Base-by-base conservation (phyloP, 2,888 invertebrate species). In the Acanthosoma haemorrhoidale region DNA sequence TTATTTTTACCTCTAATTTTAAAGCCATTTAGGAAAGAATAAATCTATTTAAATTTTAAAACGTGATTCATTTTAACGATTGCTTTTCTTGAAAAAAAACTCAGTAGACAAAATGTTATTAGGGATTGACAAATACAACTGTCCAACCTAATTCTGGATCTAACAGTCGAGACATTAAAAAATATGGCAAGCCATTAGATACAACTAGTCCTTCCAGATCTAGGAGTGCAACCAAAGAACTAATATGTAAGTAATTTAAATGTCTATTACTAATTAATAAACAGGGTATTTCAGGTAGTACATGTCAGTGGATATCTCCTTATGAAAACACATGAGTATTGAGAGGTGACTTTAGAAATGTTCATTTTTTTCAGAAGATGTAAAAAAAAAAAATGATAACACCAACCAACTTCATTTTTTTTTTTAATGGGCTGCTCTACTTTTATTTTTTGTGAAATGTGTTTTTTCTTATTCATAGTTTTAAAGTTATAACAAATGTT, bases 211-310 rank as follows among this genome's bases (percentile, higher is more conserved):
- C 92, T 1, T 91, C 92, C 2, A 84, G 94, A 79, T 94, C 94
- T 32, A 86, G 94, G 76, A 94, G 91, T 79, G 87, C 93, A 34
- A 95, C 94, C 2, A 94, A 94, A 82, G 94, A 95, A 83, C 82
- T 95, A 75, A 87, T 90, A 77, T 83, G 91, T 92, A 83, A 86
- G 86, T 84, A 79, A 13, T 34, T n/a, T n/a, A n/a, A n/a, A n/a
- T n/a, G n/a, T n/a, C n/a, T n/a, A n/a, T n/a, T n/a, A n/a, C n/a
- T n/a, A n/a, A n/a, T n/a, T n/a, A n/a, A n/a, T n/a, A n/a, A n/a
- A n/a, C n/a, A n/a, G n/a, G n/a, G n/a, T n/a, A n/a, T n/a, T n/a
- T n/a, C n/a, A n/a, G n/a, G n/a, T n/a, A n/a, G n/a, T n/a, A n/a
- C n/a, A n/a, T n/a, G n/a, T n/a, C n/a, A n/a, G n/a, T n/a, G n/a